A percentile compares a stretch with the other conserved stretches of the same genome.
These are phyloP conservation scores for Ctenodactylus gundi DNA, from an alignment of 2,113 vertebrate genomes.

Conservation along the genomic window DNA sequence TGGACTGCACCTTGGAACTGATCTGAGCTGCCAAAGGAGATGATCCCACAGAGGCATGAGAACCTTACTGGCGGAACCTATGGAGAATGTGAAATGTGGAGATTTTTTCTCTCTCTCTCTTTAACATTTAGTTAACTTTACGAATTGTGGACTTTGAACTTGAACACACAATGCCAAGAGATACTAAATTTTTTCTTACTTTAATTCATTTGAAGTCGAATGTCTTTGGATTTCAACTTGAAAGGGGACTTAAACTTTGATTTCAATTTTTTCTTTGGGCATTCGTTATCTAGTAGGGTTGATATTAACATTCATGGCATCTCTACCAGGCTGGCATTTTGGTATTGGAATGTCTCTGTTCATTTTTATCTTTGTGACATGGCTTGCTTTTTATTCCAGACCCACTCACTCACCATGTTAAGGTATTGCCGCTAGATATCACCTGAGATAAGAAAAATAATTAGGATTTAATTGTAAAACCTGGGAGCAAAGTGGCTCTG, in stretches of 20 bases:
- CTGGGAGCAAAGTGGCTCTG: neutral
- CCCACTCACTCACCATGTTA: neutral
- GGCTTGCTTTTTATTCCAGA: neutral
- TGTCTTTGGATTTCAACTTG: constrained; percentile 57
- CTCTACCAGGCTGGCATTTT: neutral
- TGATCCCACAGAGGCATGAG: neutral
- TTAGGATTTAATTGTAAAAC: constrained; percentile 16
- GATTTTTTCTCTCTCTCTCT: no score
- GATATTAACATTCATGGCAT: constrained; percentile 7
- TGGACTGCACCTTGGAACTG: no score
- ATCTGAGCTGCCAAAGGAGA: neutral
- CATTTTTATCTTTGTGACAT: neutral
- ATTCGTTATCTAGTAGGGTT: constrained; percentile 31
- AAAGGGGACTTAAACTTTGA: constrained; percentile 64
- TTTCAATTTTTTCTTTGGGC: constrained; percentile 64
- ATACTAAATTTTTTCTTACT: constrained; percentile 45
- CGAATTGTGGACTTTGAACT: constrained; percentile 49
- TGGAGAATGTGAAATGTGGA: neutral
- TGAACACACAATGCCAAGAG: constrained; percentile 44
- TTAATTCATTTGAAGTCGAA: constrained; percentile 61
- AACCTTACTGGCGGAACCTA: neutral
- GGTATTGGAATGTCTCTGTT: neutral
- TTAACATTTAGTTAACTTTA: neutral
- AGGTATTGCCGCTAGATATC: neutral
- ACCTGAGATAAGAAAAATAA: constrained; percentile 10